A percentile compares a stretch with the other conserved stretches of the same genome.
Evolutionary conservation across 2,888 invertebrate species (phyloP).

Genomic region (Pyrrhopygopsis socrates): DNA sequence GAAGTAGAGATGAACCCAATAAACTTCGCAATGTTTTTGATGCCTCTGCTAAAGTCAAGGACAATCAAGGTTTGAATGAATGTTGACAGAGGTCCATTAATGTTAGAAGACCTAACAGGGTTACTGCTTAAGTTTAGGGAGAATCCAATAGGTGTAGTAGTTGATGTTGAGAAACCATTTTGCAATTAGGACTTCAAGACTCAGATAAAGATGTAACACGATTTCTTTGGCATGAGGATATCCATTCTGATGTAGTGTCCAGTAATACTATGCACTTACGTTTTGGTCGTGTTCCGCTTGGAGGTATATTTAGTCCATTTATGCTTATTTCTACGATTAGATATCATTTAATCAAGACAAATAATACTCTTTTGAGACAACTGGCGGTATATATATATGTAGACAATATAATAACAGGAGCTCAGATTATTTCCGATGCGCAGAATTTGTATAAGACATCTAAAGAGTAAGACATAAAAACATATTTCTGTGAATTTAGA

Average conservation of each 20-base stretch:
- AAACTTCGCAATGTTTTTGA: constrained; percentile 78
- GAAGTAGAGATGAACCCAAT: neutral
- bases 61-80: constrained; percentile 80
- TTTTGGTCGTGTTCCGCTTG: constrained; percentile 46
- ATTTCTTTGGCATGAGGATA: constrained; percentile 80
- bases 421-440: neutral
- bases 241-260: neutral
- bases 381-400: constrained; percentile 45
- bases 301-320: constrained; percentile 67
- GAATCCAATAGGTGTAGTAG: constrained; percentile 67
- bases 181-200: constrained; percentile 77
- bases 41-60: constrained; percentile 61
- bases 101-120: constrained; percentile 82
- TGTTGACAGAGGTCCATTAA: constrained; percentile 79
- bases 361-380: neutral
- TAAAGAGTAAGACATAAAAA: neutral
- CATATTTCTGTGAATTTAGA: neutral
- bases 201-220: constrained; percentile 78
- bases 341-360: constrained; percentile 44
- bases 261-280: constrained; percentile 62
- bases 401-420: constrained; percentile 35
- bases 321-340: constrained; percentile 67
- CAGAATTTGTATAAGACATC: neutral
- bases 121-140: constrained; percentile 79
- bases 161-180: constrained; percentile 85